Evolutionary conservation across 92 coral and sea anemone genomes (phyloP).

Genomic region (Zoanthus sansibaricus): DNA sequence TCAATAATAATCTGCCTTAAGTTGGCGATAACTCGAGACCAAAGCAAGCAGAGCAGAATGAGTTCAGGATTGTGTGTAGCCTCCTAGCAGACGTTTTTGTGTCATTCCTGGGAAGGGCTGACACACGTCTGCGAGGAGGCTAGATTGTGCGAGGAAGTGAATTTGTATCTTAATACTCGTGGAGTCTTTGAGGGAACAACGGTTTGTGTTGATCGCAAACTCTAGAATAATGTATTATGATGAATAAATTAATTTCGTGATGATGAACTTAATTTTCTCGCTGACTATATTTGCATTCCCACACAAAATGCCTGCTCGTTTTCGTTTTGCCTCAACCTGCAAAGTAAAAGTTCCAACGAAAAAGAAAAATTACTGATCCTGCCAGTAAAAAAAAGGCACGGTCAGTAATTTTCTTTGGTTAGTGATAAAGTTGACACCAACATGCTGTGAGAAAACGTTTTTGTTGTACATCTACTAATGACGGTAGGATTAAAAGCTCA

Average conservation of each 20-base stretch:
- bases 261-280: not conserved
- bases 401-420: not conserved
- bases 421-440: not conserved
- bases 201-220: slow-evolving; percentile 47
- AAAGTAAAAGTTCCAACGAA: not conserved
- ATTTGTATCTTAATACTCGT: not conserved
- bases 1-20: not conserved
- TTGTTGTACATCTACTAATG: slow-evolving; percentile 11
- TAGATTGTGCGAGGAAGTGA: not conserved
- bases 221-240: slow-evolving; percentile 25
- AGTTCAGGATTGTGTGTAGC: not conserved
- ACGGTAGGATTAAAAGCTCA: slow-evolving; percentile 10
- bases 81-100: too few relatives aligned
- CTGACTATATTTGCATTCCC: not conserved
- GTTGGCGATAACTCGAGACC: not conserved
- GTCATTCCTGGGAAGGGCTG: too few relatives aligned
- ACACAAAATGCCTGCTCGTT: not conserved
- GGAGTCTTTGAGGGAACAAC: slow-evolving; percentile 18
- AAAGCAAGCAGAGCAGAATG: slow-evolving; percentile 15
- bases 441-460: not conserved
- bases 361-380: too few relatives aligned
- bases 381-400: too few relatives aligned
- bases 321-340: slow-evolving; percentile 19
- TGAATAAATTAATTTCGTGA: not conserved
- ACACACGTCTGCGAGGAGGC: too few relatives aligned